Percentiles rank a stretch among this genome's conserved stretches.
phyloP scores from a whole-genome alignment of 2,797 vertebrate genomes.

The Oreortyx pictus region DNA sequence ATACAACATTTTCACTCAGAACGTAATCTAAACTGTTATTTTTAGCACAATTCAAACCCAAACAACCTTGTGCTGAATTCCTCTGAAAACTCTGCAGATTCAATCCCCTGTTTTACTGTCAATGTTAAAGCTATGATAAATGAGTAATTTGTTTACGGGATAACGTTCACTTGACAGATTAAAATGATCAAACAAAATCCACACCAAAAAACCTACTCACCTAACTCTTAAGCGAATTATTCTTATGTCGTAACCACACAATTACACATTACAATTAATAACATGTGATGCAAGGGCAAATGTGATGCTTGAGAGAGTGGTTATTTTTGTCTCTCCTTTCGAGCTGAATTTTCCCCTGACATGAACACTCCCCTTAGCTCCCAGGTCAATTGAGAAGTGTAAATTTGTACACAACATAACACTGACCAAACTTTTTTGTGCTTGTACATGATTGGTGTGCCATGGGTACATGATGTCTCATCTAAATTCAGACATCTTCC shows the following conservation, averaged over 20 bases:
- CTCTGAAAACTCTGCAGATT: background rate
- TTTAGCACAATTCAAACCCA: background rate
- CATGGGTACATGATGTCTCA: background rate
- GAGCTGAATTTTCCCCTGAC: background rate
- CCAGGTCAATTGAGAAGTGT: background rate
- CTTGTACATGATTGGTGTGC: background rate
- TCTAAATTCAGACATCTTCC: background rate
- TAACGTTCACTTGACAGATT: background rate
- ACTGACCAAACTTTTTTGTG: background rate
- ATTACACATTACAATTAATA: background rate
- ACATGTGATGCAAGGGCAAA: background rate
- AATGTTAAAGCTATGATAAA: background rate
- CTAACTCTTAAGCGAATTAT: background rate
- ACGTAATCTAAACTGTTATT: background rate
- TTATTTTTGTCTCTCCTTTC: background rate
- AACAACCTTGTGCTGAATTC: background rate
- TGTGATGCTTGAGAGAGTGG: background rate
- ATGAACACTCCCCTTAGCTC: background rate
- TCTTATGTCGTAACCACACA: background rate
- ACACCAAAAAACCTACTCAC: accelerated
- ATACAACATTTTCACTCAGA: background rate
- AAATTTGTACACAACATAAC: background rate
- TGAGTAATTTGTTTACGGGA: background rate
- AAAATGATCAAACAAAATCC: background rate
- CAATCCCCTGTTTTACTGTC: background rate